Base-by-base conservation (phyloP, 2,113 vertebrate species). In the Lagopus muta region DNA sequence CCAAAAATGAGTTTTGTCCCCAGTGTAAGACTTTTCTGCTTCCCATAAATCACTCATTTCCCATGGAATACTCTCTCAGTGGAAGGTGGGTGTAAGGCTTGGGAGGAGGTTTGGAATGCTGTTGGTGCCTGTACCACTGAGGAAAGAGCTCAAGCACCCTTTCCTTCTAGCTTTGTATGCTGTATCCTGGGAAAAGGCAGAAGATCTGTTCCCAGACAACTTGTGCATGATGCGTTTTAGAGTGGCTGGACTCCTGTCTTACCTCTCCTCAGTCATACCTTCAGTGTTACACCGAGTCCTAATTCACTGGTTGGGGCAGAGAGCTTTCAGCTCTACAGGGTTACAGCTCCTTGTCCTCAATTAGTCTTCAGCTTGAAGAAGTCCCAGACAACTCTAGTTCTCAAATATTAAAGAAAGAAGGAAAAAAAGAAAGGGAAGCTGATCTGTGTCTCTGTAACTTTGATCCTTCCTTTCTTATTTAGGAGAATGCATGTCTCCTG, bases 381-480 rank as follows among this genome's bases (percentile, higher is more conserved):
- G 20, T 69, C 57, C 3, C 17, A 75, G 18, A 67, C 57, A 89
- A 78, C 11, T 4, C 9, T 22, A 34, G 27, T 42, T 3, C 5
- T 42, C 10, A 42, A 12, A 22, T 14, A 28, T 38, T 65, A n/a
- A n/a, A 30, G 57, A 57, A 55, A 69, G 47, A n/a, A 36, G 2
- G 7, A 12, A 9, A 4, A 10, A 6, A 24, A 48, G 3, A 48
- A 13, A 38, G 10, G 16, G 3, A 43, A 92, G 25, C 27, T 80
- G 21, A 10, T 80, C 9, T 74, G 0, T 79, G 48, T 79, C 50
- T 73, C 36, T 62, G 21, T 70, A 38, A 13, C 40, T 88, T 55
- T 70, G 36, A 82, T 93, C 62, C 78, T 76, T 81, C 86, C 55
- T 80, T 93, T 58, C 85, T 70, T 77, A 65, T 80, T 93, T 82